These are phyloP conservation scores for Telmatherina bonti DNA, from an alignment of 2,797 vertebrate species.

Conservation along the genomic window DNA sequence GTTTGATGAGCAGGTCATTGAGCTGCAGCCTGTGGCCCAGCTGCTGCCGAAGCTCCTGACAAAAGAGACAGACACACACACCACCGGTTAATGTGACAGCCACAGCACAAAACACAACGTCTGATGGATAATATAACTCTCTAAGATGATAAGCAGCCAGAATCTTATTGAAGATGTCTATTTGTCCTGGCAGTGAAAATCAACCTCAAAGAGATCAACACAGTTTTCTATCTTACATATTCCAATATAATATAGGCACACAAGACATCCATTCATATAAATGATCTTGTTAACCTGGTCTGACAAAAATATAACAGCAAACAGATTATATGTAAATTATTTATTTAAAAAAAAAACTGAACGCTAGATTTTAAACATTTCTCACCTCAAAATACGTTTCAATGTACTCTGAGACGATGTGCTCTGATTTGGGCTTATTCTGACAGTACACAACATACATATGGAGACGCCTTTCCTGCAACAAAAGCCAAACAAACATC, in stretches of 20 bases:
- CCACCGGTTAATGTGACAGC: constrained; percentile 47
- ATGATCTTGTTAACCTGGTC: constrained; percentile 17
- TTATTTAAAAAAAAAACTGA: not conserved
- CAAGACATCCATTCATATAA: constrained; percentile 15
- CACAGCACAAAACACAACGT: constrained; percentile 3
- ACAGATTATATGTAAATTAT: not conserved
- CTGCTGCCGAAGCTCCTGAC: constrained; percentile 94
- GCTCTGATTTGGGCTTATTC: constrained; percentile 99
- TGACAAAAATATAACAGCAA: not conserved
- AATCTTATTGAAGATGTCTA: not conserved
- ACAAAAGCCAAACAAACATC: constrained; percentile 32
- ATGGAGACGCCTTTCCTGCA: constrained; percentile 95
- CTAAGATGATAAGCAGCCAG: constrained; percentile 13
- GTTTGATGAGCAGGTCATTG: constrained; percentile 97
- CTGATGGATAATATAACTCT: constrained; percentile 15
- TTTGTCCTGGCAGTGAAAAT: constrained; percentile 38
- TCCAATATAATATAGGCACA: not conserved
- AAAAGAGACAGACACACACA: constrained; percentile 22
- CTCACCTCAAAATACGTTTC: constrained; percentile 99
- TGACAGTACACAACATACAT: constrained; percentile 99
- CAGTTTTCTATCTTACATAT: constrained; percentile 33
- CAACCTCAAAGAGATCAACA: constrained; percentile 21
- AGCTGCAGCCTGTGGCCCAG: constrained; percentile 97
- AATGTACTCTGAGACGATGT: constrained; percentile 99
- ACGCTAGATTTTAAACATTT: constrained; percentile 6